A percentile compares a stretch with the other conserved stretches of the same genome.
Evolutionary conservation across 2,888 invertebrate genomes (phyloP).

Genomic region (Epirrita christyi): DNA sequence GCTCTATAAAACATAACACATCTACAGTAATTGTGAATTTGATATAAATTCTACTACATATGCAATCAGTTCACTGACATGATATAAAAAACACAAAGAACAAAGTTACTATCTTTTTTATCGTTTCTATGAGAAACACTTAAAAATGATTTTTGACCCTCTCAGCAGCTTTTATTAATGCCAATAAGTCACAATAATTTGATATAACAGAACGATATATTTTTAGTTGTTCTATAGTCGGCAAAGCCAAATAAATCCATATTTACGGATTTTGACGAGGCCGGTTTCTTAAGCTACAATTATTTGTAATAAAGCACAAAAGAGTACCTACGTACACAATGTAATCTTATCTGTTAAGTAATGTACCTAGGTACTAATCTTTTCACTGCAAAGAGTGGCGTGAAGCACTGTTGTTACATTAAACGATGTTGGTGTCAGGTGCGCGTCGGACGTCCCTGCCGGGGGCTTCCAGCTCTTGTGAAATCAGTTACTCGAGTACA

Average conservation of each 20-base stretch:
- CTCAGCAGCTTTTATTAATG: too few relatives aligned
- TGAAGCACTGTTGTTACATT: slow-evolving; percentile 50
- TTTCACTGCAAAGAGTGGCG: slow-evolving; percentile 49
- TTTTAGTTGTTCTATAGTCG: slow-evolving; percentile 16
- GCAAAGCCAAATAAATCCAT: slow-evolving; percentile 26
- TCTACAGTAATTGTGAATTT: too few relatives aligned
- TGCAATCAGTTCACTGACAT: too few relatives aligned
- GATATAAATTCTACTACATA: too few relatives aligned
- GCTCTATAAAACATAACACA: too few relatives aligned
- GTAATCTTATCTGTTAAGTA: slow-evolving; percentile 76
- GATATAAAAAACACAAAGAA: too few relatives aligned
- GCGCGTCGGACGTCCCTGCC: slow-evolving; percentile 65
- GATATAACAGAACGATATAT: slow-evolving; percentile 12
- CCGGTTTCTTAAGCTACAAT: slow-evolving; percentile 42
- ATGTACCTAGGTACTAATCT: slow-evolving; percentile 54
- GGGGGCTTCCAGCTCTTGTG: slow-evolving; percentile 42
- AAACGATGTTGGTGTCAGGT: slow-evolving; percentile 77
- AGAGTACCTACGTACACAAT: slow-evolving; percentile 44
- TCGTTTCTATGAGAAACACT: too few relatives aligned
- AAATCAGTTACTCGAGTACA: slow-evolving; percentile 41
- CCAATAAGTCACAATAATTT: slow-evolving; percentile 6
- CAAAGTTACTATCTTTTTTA: too few relatives aligned
- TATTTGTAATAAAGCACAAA: slow-evolving; percentile 57
- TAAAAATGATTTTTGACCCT: too few relatives aligned
- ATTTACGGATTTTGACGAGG: slow-evolving; percentile 27